Evolutionary conservation across 2,113 vertebrate species (phyloP).

Genomic region (Symphodus melops): DNA sequence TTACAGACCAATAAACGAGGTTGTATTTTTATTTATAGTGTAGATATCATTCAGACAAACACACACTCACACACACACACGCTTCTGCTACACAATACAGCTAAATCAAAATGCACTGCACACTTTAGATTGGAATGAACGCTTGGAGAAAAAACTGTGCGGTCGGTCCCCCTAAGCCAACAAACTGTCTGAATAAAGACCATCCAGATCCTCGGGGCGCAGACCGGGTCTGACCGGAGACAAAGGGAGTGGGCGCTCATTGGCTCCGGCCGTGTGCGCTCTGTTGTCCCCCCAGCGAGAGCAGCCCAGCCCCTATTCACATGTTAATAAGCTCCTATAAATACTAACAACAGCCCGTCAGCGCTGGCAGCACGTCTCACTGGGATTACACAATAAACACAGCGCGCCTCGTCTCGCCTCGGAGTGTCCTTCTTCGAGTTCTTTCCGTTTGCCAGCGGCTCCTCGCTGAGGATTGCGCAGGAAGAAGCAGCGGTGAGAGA

Average conservation of each 20-base stretch:
- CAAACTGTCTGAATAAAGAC: conserved; percentile 50
- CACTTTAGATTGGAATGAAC: no score
- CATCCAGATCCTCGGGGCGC: conserved; percentile 64
- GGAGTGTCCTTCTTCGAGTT: conserved; percentile 22
- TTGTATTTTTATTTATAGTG: no score
- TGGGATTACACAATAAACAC: conserved; percentile 69
- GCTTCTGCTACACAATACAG: background rate
- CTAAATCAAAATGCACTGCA: background rate
- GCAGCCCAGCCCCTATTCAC: conserved; percentile 79
- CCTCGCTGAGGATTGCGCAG: conserved; percentile 31
- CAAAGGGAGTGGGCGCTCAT: conserved; percentile 85
- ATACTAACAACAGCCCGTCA: conserved; percentile 74
- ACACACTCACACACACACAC: no score
- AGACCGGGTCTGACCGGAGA: conserved; percentile 68
- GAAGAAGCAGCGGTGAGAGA: conserved; percentile 37
- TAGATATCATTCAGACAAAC: no score
- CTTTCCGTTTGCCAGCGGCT: conserved; percentile 68
- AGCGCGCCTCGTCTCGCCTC: conserved; percentile 59
- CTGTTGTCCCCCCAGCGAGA: conserved; percentile 72
- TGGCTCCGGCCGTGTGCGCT: conserved; percentile 81
- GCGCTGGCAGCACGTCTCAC: conserved; percentile 68
- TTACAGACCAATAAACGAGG: no score
- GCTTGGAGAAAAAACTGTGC: conserved; percentile 10
- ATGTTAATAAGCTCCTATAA: conserved; percentile 87
- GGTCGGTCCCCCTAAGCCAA: conserved; percentile 55